Base-by-base conservation (phyloP, 53 echinoderm and acorn worm species). In the Echinometra lucunter region DNA sequence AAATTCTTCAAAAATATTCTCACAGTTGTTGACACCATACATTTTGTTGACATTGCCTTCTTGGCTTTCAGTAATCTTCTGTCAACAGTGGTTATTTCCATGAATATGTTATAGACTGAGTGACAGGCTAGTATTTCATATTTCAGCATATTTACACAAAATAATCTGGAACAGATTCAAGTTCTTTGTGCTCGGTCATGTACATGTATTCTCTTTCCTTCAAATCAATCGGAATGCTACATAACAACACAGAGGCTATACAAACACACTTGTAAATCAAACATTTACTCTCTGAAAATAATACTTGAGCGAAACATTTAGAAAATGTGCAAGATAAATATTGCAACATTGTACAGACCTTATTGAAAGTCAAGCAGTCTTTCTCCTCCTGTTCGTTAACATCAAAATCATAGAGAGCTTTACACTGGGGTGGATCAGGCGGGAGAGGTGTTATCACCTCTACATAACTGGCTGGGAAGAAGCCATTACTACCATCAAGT, bases 321-420 rank as follows among this genome's bases (percentile, higher is more conserved):
- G 2, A 72, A 3, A 80, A 40, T 80, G 32, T 74, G 69, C 9
- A 66, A 6, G 56, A 56, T n/a, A n/a, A n/a, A 74, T 28, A 35
- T 37, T 32, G 37, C 74, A 34, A 74, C 81, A 85, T n/a, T 53
- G 5, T 15, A 38, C 37, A 37, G 17, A 98, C 98, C 97, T 98
- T 98, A 21, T 82, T 94, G 94, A 98, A 98, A 21, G 97, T 97
- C 25, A 98, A 95, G 94, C 97, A 97, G 89, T 98, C 98, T 88
- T 96, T 97, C 81, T 97, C 98, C 88, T 97, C 97, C 74, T 95
- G 95, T 60, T 97, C 96, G 53, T 96, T 97, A 45, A 98, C 97
- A 88, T 97, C 98, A 95, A 98, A 98, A 93, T 97, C 97, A 88
- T 97, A 98, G 91, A 97, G 96, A 53, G 98, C 98, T 90, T 98